A percentile compares a stretch with the other conserved stretches of the same genome.
Conservation (phyloP, 2,888 invertebrate genomes). For the Xylocampa areola region DNA sequence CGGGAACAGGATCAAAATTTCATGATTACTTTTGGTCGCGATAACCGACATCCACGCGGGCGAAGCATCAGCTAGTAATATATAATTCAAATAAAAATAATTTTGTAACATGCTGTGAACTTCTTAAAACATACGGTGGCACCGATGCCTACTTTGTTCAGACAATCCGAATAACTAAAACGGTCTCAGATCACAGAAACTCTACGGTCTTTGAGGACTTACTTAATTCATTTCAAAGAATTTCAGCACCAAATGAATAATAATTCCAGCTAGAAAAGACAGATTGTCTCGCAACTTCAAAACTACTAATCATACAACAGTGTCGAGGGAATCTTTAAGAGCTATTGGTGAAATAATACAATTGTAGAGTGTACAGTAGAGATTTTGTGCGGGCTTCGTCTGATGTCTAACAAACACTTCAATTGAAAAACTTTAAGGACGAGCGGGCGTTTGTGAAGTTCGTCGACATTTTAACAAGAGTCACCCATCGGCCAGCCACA, state of each 20-base stretch:
- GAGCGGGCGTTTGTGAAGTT: constrained; percentile 66
- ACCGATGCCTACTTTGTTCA: too few relatives aligned
- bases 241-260: constrained; percentile 27
- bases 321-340: constrained; percentile 46
- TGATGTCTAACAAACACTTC: constrained; percentile 72
- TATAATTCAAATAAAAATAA: too few relatives aligned
- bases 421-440: constrained; percentile 77
- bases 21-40: too few relatives aligned
- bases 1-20: too few relatives aligned
- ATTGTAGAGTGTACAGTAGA: constrained; percentile 49
- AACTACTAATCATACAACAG: constrained; percentile 48
- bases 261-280: constrained; percentile 27
- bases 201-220: constrained; percentile 6
- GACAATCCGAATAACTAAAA: too few relatives aligned
- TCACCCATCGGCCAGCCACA: constrained; percentile 65
- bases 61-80: too few relatives aligned
- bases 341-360: constrained; percentile 58
- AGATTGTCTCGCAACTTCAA: constrained; percentile 30
- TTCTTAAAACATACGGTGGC: too few relatives aligned
- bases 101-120: too few relatives aligned
- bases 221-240: constrained; percentile 5
- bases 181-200: too few relatives aligned
- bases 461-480: constrained; percentile 75
- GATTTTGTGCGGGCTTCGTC: constrained; percentile 48
- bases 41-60: too few relatives aligned